Conservation (phyloP, 2,888 invertebrate species). For the Asteroscopus sphinx region DNA sequence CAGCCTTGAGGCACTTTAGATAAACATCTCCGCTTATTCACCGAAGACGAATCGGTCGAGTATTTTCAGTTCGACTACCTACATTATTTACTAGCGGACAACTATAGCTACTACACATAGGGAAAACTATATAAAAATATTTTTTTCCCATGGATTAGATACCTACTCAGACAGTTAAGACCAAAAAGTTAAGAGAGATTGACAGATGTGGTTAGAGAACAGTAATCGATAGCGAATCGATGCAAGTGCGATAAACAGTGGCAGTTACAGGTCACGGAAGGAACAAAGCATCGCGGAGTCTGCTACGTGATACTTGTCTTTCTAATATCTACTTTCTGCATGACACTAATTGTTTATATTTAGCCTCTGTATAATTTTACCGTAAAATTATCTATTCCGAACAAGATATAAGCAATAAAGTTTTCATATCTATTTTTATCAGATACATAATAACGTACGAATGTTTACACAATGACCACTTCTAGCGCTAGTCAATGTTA, state of each 20-base stretch:
- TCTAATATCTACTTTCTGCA: no score
- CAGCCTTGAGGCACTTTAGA: slow-evolving; percentile 7
- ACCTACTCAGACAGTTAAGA: no score
- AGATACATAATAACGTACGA: background rate
- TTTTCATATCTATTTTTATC: slow-evolving; percentile 11
- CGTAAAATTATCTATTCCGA: background rate
- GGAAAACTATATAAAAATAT: no score
- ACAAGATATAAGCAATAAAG: slow-evolving; percentile 4
- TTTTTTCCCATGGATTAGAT: background rate
- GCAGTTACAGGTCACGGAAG: no score
- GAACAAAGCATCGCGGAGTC: background rate
- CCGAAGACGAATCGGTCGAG: slow-evolving; percentile 11
- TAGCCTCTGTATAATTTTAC: slow-evolving; percentile 3
- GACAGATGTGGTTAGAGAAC: no score
- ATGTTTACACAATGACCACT: slow-evolving; percentile 19
- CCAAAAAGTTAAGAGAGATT: no score
- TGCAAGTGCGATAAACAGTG: no score
- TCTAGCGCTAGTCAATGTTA: slow-evolving; percentile 5
- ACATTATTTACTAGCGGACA: background rate
- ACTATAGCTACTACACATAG: background rate
- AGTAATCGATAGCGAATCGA: no score
- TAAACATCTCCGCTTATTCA: slow-evolving; percentile 12
- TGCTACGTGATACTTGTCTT: background rate
- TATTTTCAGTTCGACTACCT: slow-evolving; percentile 13
- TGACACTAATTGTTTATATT: no score